A percentile compares a stretch with the other conserved stretches of the same genome.
Evolutionary conservation across 2,888 invertebrate genomes (phyloP).

Genomic region (Ctena decussata): DNA sequence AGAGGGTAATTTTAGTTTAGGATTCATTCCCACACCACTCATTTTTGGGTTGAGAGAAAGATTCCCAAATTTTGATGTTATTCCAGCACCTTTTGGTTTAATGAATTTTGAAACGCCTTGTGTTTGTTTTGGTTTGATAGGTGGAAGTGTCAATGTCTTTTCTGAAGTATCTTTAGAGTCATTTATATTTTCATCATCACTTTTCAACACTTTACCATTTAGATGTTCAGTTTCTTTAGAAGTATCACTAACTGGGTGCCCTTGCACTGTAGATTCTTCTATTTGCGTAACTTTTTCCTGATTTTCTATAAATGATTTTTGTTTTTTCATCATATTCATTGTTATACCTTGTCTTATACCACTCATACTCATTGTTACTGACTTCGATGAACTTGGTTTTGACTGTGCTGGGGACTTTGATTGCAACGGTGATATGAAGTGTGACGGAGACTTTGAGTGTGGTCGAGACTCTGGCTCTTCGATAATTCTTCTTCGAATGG

Average conservation of each 20-base stretch:
- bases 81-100: background rate
- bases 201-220: background rate
- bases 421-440: no score
- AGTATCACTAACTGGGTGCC: background rate
- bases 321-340: constrained; percentile 64
- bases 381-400: background rate
- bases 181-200: background rate
- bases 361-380: background rate
- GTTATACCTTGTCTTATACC: constrained; percentile 51
- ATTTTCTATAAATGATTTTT: constrained; percentile 51
- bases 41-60: background rate
- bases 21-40: background rate
- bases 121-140: background rate
- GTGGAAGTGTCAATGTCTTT: background rate
- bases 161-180: background rate
- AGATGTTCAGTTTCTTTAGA: background rate
- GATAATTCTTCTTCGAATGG: constrained; percentile 45
- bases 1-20: background rate
- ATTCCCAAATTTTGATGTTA: background rate
- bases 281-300: background rate
- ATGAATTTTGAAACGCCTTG: background rate
- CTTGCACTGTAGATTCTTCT: background rate
- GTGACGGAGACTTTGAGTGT: no score
- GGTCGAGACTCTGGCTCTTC: constrained; percentile 46
- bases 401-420: no score